phyloP scores from a whole-genome alignment of 2,888 invertebrate genomes.

The Oligia strigilis region DNA sequence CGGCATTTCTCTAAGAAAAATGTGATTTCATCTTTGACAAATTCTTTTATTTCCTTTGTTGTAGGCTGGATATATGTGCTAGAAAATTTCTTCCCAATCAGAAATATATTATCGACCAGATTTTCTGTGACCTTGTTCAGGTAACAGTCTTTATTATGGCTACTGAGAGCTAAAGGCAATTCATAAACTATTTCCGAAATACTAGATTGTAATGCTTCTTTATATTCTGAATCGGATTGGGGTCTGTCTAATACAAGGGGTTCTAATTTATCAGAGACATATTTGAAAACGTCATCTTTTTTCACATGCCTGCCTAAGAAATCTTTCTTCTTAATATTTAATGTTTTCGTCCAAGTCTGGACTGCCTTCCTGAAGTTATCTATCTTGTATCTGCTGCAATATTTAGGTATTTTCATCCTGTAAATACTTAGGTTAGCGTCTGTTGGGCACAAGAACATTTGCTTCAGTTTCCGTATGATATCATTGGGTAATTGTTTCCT shows the following conservation, averaged over 20 bases:
- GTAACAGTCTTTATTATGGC: constrained; percentile 37
- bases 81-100: constrained; percentile 43
- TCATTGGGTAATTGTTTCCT: constrained; percentile 62
- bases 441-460: constrained; percentile 22
- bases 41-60: constrained; percentile 56
- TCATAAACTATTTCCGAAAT: constrained; percentile 53
- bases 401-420: constrained; percentile 39
- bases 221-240: constrained; percentile 51
- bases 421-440: constrained; percentile 15
- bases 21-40: constrained; percentile 58
- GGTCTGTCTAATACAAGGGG: constrained; percentile 52
- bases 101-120: constrained; percentile 54
- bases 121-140: constrained; percentile 37
- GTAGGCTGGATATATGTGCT: constrained; percentile 47
- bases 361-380: constrained; percentile 41
- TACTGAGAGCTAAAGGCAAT: constrained; percentile 49
- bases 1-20: constrained; percentile 51
- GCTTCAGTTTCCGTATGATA: constrained; percentile 60
- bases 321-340: constrained; percentile 57
- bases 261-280: constrained; percentile 55
- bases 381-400: constrained; percentile 43
- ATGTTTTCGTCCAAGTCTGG: constrained; percentile 53
- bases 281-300: constrained; percentile 51
- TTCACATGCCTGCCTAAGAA: constrained; percentile 45
- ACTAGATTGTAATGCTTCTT: constrained; percentile 34